Evolutionary conservation across 2,113 vertebrate genomes (phyloP).

Genomic region (Anhinga anhinga): DNA sequence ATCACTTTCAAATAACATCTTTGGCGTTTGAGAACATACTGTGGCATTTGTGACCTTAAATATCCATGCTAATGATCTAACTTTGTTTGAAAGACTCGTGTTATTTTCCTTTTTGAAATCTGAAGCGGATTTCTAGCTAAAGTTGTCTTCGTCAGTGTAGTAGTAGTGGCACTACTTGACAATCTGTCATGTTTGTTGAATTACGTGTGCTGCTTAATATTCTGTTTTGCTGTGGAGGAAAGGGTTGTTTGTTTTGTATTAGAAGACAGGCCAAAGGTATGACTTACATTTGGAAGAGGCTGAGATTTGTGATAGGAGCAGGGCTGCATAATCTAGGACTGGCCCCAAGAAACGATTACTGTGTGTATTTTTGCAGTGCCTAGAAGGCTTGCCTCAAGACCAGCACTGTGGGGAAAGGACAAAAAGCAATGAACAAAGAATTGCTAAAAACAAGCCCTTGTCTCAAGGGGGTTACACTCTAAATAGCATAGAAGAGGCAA

Average conservation of each 20-base stretch:
- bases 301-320: background rate
- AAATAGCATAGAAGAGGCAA: background rate
- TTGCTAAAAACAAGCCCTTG: background rate
- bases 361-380: conserved; percentile 13
- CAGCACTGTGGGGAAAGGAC: background rate
- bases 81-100: background rate
- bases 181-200: background rate
- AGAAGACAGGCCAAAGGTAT: conserved; percentile 32
- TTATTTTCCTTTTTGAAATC: background rate
- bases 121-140: background rate
- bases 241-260: background rate
- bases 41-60: background rate
- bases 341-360: background rate
- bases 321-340: background rate
- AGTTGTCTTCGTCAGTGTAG: background rate
- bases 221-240: background rate
- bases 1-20: background rate
- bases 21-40: background rate
- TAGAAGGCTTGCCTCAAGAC: background rate
- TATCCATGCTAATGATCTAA: background rate
- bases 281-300: conserved; percentile 37
- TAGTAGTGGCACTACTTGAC: no score
- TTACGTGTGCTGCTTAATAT: background rate
- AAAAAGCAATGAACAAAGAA: conserved; percentile 1
- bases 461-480: background rate